phyloP scores from a whole-genome alignment of 2,888 invertebrate genomes.

The Onchidella celtica region DNA sequence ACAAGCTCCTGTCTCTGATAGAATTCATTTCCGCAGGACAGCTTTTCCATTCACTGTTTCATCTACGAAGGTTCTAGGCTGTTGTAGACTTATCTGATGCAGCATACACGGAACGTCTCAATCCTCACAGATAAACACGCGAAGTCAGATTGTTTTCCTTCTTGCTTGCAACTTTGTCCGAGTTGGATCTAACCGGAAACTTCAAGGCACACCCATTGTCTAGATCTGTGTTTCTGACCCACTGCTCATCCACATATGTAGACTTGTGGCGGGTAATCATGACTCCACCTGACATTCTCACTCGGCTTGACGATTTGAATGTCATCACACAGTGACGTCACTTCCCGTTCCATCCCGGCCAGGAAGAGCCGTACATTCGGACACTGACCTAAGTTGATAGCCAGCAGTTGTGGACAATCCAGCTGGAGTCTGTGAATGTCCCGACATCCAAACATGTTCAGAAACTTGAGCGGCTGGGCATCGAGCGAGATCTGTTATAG shows the following conservation, averaged over 20 bases:
- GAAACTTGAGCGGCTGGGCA: slow-evolving; percentile 62
- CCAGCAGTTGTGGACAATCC: slow-evolving; percentile 66
- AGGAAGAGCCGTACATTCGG: slow-evolving; percentile 64
- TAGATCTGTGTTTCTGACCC: background rate
- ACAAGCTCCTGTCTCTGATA: too few relatives aligned
- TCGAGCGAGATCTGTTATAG: slow-evolving; percentile 57
- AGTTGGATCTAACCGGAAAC: too few relatives aligned
- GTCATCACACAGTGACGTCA: slow-evolving; percentile 54
- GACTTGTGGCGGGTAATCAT: slow-evolving; percentile 66
- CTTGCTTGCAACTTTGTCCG: too few relatives aligned
- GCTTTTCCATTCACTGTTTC: too few relatives aligned
- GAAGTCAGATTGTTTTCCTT: too few relatives aligned
- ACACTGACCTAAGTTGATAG: slow-evolving; percentile 69
- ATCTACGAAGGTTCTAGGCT: too few relatives aligned
- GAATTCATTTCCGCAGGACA: too few relatives aligned
- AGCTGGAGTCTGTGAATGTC: slow-evolving; percentile 63
- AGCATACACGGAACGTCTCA: too few relatives aligned
- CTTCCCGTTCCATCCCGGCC: slow-evolving; percentile 61
- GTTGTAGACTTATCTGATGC: too few relatives aligned
- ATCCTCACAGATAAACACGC: too few relatives aligned
- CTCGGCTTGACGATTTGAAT: slow-evolving; percentile 60
- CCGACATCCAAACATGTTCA: slow-evolving; percentile 69
- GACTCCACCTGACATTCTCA: slow-evolving; percentile 66
- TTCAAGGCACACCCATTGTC: too few relatives aligned
- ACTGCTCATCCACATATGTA: slow-evolving; percentile 59